Conservation (phyloP, 2,113 vertebrate genomes). For the Arenaria interpres region DNA sequence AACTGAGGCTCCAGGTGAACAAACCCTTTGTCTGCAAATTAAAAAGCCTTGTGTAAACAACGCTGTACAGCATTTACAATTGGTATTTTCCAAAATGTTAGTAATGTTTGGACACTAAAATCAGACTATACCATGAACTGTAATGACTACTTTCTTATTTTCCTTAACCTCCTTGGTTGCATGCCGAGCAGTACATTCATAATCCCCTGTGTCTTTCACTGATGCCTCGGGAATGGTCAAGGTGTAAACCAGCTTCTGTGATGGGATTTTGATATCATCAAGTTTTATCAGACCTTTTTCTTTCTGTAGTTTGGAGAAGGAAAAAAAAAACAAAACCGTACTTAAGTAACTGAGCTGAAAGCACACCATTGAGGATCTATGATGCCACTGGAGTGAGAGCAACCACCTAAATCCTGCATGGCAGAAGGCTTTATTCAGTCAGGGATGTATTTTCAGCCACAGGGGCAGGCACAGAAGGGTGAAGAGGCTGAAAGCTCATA, state of each 20-base stretch:
- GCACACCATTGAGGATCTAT: neutral
- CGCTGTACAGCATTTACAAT: neutral
- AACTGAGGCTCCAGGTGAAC: conserved; percentile 83
- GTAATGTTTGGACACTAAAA: conserved; percentile 16
- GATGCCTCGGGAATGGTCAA: conserved; percentile 87
- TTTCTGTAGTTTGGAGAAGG: conserved; percentile 65
- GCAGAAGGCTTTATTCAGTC: neutral
- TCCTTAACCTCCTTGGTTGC: conserved; percentile 84
- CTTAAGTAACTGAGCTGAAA: conserved; percentile 11
- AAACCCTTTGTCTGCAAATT: conserved; percentile 85
- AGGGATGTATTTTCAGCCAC: neutral
- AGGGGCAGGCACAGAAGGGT: neutral
- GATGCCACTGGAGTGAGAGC: neutral
- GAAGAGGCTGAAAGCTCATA: neutral
- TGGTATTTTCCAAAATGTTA: neutral
- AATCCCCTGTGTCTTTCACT: conserved; percentile 90
- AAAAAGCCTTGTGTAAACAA: conserved; percentile 30
- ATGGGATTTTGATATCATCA: conserved; percentile 77
- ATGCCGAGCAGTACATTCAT: conserved; percentile 89
- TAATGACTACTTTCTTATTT: conserved; percentile 84
- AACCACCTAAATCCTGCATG: neutral
- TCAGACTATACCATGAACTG: conserved; percentile 84
- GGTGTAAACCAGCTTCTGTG: conserved; percentile 83
- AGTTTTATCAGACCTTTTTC: conserved; percentile 74
- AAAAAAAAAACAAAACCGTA: neutral